Evolutionary conservation across 1,140 invertebrate species (phyloP), one percentile per base, ranked within the genome.

Genomic region (Contarinia nasturtii): DNA sequence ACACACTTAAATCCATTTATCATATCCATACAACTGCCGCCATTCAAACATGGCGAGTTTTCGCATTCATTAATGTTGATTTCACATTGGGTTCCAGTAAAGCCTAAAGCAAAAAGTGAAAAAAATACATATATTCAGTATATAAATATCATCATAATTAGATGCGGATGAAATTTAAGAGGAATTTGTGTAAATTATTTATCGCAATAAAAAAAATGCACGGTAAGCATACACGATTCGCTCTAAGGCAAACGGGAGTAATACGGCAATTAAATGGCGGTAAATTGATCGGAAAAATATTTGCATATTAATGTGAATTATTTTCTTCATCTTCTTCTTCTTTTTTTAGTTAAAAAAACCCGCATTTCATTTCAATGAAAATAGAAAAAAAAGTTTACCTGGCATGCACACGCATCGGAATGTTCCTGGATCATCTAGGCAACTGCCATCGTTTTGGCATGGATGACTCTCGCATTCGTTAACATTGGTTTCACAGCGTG

Each of bases 381-480:
- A n/a, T n/a, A n/a, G n/a, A n/a, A 19, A 34, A n/a, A n/a, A n/a
- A n/a, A n/a, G 63, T 76, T 77, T 74, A 93, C 90, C 90, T 62
- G 90, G 89, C 90, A 96, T 95, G 64, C 92, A 97, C 56, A 93
- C 86, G 58, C 89, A 94, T 53, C 88, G 70, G 67, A 91, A 93
- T 5, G 86, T 91, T 4, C 89, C 89, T n/a, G 87, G 83, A 69
- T 93, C 87, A 56, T 94, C 89, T 46, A 93, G 68, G 57, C 89
- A 95, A 41, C 88, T 92, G 44, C 89, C 89, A 54, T 92, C 86
- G 62, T 93, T 93, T 55, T 87, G 80, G 65, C 90, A 94, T 0
- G 90, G 90, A 66, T 89, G 88, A 3, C 86, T 88, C 61, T 92
- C 87, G 64, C 89, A 94, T 60, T 96, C 91, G 64, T 95, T 93